Evolutionary conservation across 2,888 invertebrate species (phyloP), one percentile per base, ranked within the genome.

Genomic region (Yponomeuta evonymella): DNA sequence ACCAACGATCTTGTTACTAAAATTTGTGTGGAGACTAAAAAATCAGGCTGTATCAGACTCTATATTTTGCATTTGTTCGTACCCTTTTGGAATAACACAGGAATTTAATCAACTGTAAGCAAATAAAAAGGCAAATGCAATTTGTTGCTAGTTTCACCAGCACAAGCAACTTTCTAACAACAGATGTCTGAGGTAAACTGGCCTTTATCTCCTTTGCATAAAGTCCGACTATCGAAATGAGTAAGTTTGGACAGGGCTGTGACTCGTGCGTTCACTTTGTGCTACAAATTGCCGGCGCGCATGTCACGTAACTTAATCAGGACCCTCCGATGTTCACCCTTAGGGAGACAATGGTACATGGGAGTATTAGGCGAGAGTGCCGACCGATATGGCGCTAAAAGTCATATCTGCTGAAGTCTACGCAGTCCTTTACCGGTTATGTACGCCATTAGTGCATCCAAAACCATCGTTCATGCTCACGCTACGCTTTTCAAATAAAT

Each of bases 271-370:
- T 73, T 72, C 73, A 68, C 71, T 75, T 80, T 79, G 73, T 73
- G 81, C 79, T 86, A 89, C 90, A 89, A 90, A 90, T 90, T 90
- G 90, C 86, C 85, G n/a, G 84, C 81, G 87, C 82, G 87, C 86
- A 88, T 89, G 88, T 86, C 91, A 83, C 83, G 82, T 90, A 90
- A 92, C 88, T 89, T 84, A 88, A 91, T 92, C 84, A 89, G 79
- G 76, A 80, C 88, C 89, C 89, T 79, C 75, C 74, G 72, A 73
- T 72, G 70, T 73, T 72, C 74, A 77, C 80, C 81, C 80, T 48
- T 29, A 29, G 15, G 51, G 51, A 4, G 15, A 1, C 51, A 58
- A 43, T 3, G 43, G 43, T 8, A 9, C 23, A 23, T 65, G 12
- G 23, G 15, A n/a, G 33, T 67, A 43, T 36, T 64, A 64, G 48